These are phyloP conservation scores for Corydoras sp. DNA, from an alignment of 2,113 vertebrate species.

Conservation along the genomic window DNA sequence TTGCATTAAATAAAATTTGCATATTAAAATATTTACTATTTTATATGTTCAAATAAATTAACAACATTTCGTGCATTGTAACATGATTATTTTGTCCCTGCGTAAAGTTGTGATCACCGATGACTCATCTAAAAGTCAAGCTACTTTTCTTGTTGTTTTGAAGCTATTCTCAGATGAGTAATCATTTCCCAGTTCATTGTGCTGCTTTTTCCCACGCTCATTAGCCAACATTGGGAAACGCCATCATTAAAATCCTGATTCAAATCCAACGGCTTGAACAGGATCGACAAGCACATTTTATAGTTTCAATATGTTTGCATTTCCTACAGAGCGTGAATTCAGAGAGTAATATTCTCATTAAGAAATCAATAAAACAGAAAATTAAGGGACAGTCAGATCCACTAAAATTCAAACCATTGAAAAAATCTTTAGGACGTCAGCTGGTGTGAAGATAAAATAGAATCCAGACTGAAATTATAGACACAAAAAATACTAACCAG, in stretches of 20 bases:
- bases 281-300: neutral
- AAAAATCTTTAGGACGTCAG: neutral
- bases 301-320: neutral
- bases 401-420: neutral
- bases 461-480: too few relatives aligned
- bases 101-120: neutral
- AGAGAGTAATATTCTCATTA: neutral
- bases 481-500: too few relatives aligned
- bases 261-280: neutral
- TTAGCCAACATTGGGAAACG: neutral
- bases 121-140: neutral
- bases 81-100: neutral
- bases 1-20: too few relatives aligned
- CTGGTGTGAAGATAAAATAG: too few relatives aligned
- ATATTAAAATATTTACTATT: too few relatives aligned
- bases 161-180: neutral
- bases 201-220: neutral
- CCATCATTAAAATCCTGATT: slow-evolving; percentile 5
- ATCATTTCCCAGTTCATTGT: neutral
- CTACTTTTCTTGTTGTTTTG: neutral
- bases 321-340: neutral
- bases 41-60: too few relatives aligned
- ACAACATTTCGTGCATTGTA: too few relatives aligned
- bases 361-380: neutral
- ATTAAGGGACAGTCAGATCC: neutral